These are phyloP conservation scores for Aramus guarauna DNA, from an alignment of 2,113 vertebrate species.

Conservation along the genomic window DNA sequence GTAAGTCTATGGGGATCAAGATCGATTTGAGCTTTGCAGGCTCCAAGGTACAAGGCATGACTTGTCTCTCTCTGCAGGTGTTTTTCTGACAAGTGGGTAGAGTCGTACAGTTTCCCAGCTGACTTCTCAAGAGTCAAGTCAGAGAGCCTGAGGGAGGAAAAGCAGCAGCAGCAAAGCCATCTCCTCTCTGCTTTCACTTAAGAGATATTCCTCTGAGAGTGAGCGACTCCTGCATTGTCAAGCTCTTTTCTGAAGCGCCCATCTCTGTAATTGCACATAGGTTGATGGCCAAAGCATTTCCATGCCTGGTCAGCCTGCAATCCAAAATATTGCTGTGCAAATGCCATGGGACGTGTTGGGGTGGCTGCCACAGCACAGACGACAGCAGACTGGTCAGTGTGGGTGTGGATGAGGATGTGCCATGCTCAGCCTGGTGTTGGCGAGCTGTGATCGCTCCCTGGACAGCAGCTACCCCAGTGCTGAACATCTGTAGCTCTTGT, in stretches of 20 bases:
- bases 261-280: not conserved
- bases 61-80: slow-evolving; percentile 46
- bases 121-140: slow-evolving; percentile 27
- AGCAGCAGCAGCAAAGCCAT: slow-evolving; percentile 46
- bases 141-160: slow-evolving; percentile 44
- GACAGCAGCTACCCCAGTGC: not conserved
- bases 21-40: not conserved
- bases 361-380: not conserved
- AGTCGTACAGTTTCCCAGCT: slow-evolving; percentile 12
- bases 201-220: slow-evolving; percentile 5
- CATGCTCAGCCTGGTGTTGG: not conserved
- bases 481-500: not conserved
- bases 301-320: not conserved
- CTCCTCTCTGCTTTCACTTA: slow-evolving; percentile 30
- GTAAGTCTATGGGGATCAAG: not conserved
- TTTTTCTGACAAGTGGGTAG: slow-evolving; percentile 45
- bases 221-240: not conserved
- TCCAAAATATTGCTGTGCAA: not conserved
- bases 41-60: slow-evolving; percentile 15
- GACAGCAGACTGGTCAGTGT: not conserved
- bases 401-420: not conserved
- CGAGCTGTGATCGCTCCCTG: not conserved
- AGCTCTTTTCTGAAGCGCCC: not conserved
- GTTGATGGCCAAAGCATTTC: not conserved
- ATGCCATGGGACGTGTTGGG: fast-evolving